These are phyloP conservation scores for Orius insidiosus DNA, from an alignment of 1,140 invertebrate species.

Conservation along the genomic window DNA sequence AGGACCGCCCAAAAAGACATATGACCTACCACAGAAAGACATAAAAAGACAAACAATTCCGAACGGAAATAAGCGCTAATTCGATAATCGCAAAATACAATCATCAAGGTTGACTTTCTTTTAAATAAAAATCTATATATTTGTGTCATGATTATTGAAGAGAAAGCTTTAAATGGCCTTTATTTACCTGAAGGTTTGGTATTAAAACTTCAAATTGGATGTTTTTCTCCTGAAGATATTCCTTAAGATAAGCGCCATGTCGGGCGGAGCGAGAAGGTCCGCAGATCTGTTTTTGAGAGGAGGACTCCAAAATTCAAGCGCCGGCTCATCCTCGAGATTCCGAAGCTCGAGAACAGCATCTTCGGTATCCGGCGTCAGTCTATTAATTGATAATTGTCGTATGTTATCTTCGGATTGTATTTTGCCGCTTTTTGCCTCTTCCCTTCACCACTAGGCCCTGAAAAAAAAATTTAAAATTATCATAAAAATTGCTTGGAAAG, in stretches of 20 bases:
- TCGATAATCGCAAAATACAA: too few relatives aligned
- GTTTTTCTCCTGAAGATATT: constrained; percentile 38
- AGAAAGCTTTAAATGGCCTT: not conserved
- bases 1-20: too few relatives aligned
- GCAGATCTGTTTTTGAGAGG: constrained; percentile 38
- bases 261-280: constrained; percentile 51
- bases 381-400: constrained; percentile 18
- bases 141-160: not conserved
- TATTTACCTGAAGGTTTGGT: constrained; percentile 46
- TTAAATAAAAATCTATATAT: not conserved
- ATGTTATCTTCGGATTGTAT: constrained; percentile 5
- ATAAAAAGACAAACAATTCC: not conserved
- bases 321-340: constrained; percentile 26
- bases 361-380: constrained; percentile 12
- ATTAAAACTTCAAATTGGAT: constrained; percentile 50
- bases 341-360: constrained; percentile 20
- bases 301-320: constrained; percentile 35
- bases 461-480: not conserved
- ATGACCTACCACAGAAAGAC: too few relatives aligned
- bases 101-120: too few relatives aligned
- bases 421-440: not conserved
- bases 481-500: not conserved
- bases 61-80: too few relatives aligned
- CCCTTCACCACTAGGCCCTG: not conserved
- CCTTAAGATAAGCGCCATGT: constrained; percentile 41